These are phyloP conservation scores for Steinernema carpocapsae DNA, from an alignment of 2,888 invertebrate genomes.

Conservation along the genomic window DNA sequence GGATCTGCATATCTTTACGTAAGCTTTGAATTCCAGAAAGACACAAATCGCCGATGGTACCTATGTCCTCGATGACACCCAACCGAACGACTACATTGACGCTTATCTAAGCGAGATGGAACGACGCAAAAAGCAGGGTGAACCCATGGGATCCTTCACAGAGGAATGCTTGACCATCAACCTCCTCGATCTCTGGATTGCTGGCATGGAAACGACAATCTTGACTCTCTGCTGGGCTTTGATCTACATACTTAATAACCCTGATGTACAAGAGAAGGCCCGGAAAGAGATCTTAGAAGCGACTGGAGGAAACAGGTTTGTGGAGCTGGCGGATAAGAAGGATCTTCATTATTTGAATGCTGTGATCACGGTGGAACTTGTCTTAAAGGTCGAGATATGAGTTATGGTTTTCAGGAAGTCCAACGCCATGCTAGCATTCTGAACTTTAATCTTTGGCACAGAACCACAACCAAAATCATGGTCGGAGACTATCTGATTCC, in stretches of 20 bases:
- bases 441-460: constrained; percentile 36
- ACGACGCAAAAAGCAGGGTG: not conserved
- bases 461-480: constrained; percentile 2
- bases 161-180: constrained; percentile 15
- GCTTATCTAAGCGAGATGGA: constrained; percentile 27
- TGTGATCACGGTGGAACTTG: not conserved
- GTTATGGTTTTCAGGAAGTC: constrained; percentile 20
- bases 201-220: constrained; percentile 41
- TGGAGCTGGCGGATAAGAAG: constrained; percentile 36
- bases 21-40: constrained; percentile 39
- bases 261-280: constrained; percentile 38
- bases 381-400: not conserved
- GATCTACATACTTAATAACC: constrained; percentile 36
- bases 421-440: constrained; percentile 38
- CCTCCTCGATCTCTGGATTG: constrained; percentile 40
- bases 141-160: constrained; percentile 33
- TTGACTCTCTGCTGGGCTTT: constrained; percentile 38
- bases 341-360: constrained; percentile 38
- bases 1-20: no score
- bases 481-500: constrained; percentile 42
- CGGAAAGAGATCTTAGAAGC: constrained; percentile 39
- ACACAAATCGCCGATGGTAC: constrained; percentile 37
- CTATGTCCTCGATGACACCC: constrained; percentile 36
- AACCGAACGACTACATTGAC: constrained; percentile 30
- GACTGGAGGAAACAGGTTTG: constrained; percentile 38